Percentiles rank a stretch among this genome's conserved stretches.
Evolutionary conservation across 1,140 invertebrate genomes (phyloP).

Genomic region (Pollicipes pollicipes): DNA sequence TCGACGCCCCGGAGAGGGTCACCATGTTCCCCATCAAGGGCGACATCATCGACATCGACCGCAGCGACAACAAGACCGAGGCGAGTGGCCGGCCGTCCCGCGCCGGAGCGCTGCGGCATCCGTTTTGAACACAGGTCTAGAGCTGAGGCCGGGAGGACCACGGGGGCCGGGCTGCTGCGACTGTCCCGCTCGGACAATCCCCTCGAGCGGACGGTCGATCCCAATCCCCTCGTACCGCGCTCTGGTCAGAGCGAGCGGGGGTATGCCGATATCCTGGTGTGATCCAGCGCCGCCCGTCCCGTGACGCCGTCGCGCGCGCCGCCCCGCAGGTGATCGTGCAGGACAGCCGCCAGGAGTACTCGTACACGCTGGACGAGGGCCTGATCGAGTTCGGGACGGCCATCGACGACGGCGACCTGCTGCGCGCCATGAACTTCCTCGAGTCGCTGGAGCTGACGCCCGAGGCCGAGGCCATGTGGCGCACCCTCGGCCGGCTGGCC

Average conservation of each 20-base stretch:
- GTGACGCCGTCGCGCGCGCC: no score
- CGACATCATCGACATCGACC: conserved; percentile 61
- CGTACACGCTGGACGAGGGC: conserved; percentile 60
- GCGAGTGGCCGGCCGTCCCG: conserved; percentile 23
- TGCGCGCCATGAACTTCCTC: conserved; percentile 70
- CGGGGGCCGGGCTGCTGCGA: no score
- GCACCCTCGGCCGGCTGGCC: conserved; percentile 65
- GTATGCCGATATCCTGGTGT: no score
- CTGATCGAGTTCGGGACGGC: conserved; percentile 92
- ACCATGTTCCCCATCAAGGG: conserved; percentile 58
- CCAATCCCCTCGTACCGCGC: no score
- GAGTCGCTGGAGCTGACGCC: conserved; percentile 36
- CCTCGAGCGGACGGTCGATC: no score
- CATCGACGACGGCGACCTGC: conserved; percentile 79
- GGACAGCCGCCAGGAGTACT: conserved; percentile 41
- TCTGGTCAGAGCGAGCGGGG: no score
- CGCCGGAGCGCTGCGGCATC: no score
- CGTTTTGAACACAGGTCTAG: no score
- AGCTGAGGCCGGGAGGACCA: no score
- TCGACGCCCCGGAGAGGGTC: conserved; percentile 67
- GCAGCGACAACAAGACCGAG: conserved; percentile 46
- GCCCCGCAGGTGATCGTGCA: conserved; percentile 38
- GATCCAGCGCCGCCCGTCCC: no score
- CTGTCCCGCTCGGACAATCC: no score
- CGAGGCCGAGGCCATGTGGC: conserved; percentile 88